Conservation (phyloP, 2,888 invertebrate species). For the Endotricha flammealis region DNA sequence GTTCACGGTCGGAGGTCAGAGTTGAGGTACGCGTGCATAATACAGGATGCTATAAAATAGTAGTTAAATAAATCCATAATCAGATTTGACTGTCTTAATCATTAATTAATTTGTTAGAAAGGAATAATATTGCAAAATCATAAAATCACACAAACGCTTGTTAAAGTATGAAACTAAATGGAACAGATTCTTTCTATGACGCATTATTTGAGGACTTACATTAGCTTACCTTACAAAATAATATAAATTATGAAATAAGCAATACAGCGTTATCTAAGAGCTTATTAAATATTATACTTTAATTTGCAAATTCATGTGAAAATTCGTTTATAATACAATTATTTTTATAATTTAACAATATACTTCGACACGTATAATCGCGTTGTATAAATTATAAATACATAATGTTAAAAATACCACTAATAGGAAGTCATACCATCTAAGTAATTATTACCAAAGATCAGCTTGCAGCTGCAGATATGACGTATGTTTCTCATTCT, state of each 20-base stretch:
- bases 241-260: conserved; percentile 29
- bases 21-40: not conserved
- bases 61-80: conserved; percentile 18
- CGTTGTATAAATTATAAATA: conserved; percentile 16
- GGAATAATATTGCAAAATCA: conserved; percentile 14
- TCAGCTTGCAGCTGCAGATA: conserved; percentile 12
- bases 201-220: conserved; percentile 20
- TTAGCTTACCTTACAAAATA: conserved; percentile 28
- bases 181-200: conserved; percentile 17
- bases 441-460: conserved; percentile 22
- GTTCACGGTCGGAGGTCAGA: conserved; percentile 20
- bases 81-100: conserved; percentile 14
- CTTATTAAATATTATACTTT: conserved; percentile 17
- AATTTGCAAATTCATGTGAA: conserved; percentile 17
- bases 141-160: conserved; percentile 12
- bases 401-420: conserved; percentile 19
- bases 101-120: conserved; percentile 12
- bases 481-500: conserved; percentile 7
- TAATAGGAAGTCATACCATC: conserved; percentile 28
- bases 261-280: conserved; percentile 18
- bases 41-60: too few relatives aligned
- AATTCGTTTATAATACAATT: conserved; percentile 17
- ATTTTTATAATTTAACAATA: conserved; percentile 18
- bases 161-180: conserved; percentile 15
- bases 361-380: conserved; percentile 14